A percentile compares a stretch with the other conserved stretches of the same genome.
Conservation (phyloP, 1,140 invertebrate genomes). For the Mycetomoellerius zeteki region DNA sequence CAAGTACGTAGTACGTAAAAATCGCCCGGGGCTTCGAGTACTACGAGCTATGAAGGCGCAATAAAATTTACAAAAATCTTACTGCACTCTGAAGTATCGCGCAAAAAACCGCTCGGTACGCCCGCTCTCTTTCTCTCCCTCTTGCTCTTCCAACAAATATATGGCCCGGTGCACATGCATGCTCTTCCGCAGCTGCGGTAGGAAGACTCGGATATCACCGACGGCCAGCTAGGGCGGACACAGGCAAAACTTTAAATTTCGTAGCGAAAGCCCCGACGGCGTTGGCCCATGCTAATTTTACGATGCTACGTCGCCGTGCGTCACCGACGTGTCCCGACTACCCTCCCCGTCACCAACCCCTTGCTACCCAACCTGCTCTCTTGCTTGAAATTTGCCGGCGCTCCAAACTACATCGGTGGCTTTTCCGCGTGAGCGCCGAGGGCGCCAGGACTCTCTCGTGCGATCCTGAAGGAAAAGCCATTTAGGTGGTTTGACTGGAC, state of each 20-base stretch:
- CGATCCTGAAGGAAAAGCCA: constrained; percentile 53
- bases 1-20: neutral
- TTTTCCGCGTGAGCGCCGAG: constrained; percentile 39
- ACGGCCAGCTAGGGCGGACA: constrained; percentile 42
- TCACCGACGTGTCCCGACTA: constrained; percentile 29
- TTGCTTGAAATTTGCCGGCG: constrained; percentile 34
- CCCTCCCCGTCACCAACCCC: neutral
- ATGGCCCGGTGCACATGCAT: constrained; percentile 19
- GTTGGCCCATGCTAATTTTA: constrained; percentile 69
- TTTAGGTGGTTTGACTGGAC: constrained; percentile 53
- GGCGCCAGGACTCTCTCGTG: constrained; percentile 6
- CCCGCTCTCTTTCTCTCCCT: neutral
- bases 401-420: constrained; percentile 45
- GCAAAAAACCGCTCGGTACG: constrained; percentile 37
- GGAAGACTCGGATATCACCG: constrained; percentile 37
- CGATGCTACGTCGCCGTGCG: constrained; percentile 57
- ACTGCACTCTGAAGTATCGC: constrained; percentile 31
- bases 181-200: constrained; percentile 26
- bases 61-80: constrained; percentile 59
- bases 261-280: constrained; percentile 59
- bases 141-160: constrained; percentile 8
- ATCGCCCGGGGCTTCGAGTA: neutral
- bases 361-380: neutral
- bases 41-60: constrained; percentile 28
- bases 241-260: constrained; percentile 59